phyloP scores from a whole-genome alignment of 2,888 invertebrate genomes.

The Papilio gigon region DNA sequence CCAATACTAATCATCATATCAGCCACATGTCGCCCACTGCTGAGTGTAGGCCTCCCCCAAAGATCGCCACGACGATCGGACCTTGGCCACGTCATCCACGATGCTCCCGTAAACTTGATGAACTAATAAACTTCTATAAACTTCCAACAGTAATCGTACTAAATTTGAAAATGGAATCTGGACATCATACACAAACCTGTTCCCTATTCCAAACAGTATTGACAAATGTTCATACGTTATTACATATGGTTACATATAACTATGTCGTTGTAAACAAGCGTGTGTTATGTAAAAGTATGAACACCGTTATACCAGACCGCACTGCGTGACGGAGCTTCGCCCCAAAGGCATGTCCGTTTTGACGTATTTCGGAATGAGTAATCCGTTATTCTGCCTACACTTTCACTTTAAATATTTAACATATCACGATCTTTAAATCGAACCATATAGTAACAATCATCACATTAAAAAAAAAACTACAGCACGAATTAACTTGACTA shows the following conservation, averaged over 20 bases:
- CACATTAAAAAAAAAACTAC: not conserved
- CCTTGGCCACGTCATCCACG: no score
- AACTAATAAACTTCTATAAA: no score
- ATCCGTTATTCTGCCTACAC: slow-evolving; percentile 29
- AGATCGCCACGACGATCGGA: no score
- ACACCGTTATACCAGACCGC: slow-evolving; percentile 24
- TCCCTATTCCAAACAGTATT: slow-evolving; percentile 23
- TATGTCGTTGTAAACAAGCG: slow-evolving; percentile 27
- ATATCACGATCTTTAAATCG: not conserved
- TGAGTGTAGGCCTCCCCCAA: no score
- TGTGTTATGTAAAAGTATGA: slow-evolving; percentile 31
- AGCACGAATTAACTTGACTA: no score
- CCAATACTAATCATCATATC: no score
- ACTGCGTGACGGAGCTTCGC: slow-evolving; percentile 1
- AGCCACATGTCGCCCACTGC: no score
- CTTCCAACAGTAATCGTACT: not conserved
- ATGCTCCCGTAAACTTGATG: no score
- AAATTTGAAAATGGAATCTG: not conserved
- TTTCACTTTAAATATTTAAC: slow-evolving; percentile 28
- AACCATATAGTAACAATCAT: not conserved
- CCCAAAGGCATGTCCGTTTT: slow-evolving; percentile 3
- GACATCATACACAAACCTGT: not conserved
- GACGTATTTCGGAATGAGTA: slow-evolving; percentile 1
- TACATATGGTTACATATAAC: slow-evolving; percentile 14
- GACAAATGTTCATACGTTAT: slow-evolving; percentile 16